A percentile compares a stretch with the other conserved stretches of the same genome.
Evolutionary conservation across 2,797 vertebrate genomes (phyloP).

Genomic region (Myotis pilosus): DNA sequence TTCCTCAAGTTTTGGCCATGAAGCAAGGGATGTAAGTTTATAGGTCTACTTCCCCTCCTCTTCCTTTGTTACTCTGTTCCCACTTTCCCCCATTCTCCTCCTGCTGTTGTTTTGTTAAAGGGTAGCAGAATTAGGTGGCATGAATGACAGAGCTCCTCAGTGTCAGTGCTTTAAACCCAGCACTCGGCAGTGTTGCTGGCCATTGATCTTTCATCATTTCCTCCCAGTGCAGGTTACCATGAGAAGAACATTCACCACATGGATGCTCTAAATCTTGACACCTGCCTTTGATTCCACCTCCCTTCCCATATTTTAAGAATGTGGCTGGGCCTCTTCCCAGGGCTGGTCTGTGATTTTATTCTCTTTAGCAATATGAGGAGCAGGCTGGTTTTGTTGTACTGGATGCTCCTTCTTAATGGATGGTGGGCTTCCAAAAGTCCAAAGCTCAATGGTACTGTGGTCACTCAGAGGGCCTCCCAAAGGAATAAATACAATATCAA

Average conservation of each 20-base stretch:
- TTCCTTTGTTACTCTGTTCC: neutral
- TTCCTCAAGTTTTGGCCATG: constrained; percentile 21
- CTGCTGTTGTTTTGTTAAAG: neutral
- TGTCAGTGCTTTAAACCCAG: neutral
- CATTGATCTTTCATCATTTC: constrained; percentile 21
- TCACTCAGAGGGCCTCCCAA: constrained; percentile 1
- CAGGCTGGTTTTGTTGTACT: constrained; percentile 58
- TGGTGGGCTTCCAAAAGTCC: constrained; percentile 64
- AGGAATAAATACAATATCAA: constrained; percentile 35
- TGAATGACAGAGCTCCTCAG: neutral
- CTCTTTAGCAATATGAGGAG: constrained; percentile 52
- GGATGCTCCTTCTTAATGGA: constrained; percentile 55
- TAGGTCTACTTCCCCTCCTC: neutral
- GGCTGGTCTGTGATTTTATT: constrained; percentile 24
- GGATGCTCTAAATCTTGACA: constrained; percentile 39
- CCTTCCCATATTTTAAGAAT: constrained; percentile 65
- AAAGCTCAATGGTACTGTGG: constrained; percentile 29
- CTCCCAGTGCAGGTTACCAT: constrained; percentile 31
- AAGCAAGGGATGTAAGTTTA: neutral
- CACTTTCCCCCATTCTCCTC: neutral
- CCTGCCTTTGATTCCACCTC: constrained; percentile 58
- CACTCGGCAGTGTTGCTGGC: neutral
- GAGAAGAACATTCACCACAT: constrained; percentile 52
- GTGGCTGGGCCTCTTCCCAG: constrained; percentile 52
- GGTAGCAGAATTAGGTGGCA: neutral